Percentiles rank a stretch among this genome's conserved stretches.
These are phyloP conservation scores for Alaudala cheleensis DNA, from an alignment of 2,113 vertebrate species.

Conservation along the genomic window DNA sequence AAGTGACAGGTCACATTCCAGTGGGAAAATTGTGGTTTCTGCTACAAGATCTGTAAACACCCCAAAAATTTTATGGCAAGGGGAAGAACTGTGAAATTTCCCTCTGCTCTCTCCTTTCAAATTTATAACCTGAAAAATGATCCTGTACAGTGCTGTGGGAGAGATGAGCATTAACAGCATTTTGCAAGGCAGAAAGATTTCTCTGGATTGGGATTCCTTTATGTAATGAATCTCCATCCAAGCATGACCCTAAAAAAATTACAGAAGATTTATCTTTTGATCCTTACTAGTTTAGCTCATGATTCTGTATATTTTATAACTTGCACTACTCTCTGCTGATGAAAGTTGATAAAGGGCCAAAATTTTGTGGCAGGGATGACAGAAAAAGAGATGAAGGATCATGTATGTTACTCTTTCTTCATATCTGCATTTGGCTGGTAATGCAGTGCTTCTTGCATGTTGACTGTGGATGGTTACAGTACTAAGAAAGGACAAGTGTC, in stretches of 20 bases:
- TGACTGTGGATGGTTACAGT: not conserved
- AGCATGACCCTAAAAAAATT: not conserved
- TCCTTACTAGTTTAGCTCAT: not conserved
- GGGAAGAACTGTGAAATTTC: not conserved
- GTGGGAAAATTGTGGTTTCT: constrained; percentile 3
- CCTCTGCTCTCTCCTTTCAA: not conserved
- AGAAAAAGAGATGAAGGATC: not conserved
- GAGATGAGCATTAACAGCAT: not conserved
- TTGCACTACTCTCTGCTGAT: not conserved
- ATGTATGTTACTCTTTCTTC: not conserved
- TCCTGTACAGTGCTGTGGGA: not conserved
- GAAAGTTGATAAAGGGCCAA: not conserved
- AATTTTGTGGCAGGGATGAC: not conserved
- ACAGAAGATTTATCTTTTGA: not conserved
- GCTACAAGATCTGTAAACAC: constrained; percentile 8
- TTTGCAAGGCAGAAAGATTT: not conserved
- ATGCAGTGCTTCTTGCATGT: not conserved
- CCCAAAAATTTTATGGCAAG: not conserved
- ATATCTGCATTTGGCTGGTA: not conserved
- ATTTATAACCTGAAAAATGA: constrained; percentile 6
- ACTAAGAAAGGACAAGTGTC: not conserved
- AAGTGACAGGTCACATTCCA: constrained; percentile 3
- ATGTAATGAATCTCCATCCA: not conserved
- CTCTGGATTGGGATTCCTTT: not conserved
- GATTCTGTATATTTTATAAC: not conserved